These are phyloP conservation scores for Butorides virescens DNA, from an alignment of 2,113 vertebrate genomes.

Conservation along the genomic window DNA sequence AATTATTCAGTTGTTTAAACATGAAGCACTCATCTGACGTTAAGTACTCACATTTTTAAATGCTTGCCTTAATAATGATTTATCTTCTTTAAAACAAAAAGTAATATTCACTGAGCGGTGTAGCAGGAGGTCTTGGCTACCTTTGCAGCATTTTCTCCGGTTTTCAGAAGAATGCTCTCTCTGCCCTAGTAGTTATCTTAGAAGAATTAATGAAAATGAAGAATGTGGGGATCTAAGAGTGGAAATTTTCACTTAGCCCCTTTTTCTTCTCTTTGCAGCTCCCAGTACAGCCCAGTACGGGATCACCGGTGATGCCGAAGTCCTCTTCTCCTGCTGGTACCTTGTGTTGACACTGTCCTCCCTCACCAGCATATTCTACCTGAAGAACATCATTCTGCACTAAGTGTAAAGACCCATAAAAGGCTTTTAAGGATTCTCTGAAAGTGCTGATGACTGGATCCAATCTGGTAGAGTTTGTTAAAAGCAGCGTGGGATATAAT, in stretches of 20 bases:
- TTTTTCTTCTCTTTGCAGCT: constrained; percentile 82
- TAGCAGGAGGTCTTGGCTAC: not conserved
- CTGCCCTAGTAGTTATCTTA: not conserved
- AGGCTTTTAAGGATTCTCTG: constrained; percentile 91
- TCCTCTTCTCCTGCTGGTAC: constrained; percentile 91
- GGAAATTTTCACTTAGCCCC: not conserved
- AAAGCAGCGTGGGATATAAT: constrained; percentile 89
- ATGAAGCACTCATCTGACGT: not conserved
- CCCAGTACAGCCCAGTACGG: constrained; percentile 96
- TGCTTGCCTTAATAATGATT: not conserved
- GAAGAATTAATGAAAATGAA: not conserved
- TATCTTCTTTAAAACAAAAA: not conserved
- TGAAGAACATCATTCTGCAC: constrained; percentile 86
- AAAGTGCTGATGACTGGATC: constrained; percentile 90
- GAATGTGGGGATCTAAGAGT: not conserved
- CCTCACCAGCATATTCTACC: constrained; percentile 93
- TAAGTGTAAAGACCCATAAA: constrained; percentile 88
- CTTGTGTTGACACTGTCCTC: constrained; percentile 92
- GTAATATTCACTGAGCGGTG: accelerated
- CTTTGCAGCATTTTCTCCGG: accelerated
- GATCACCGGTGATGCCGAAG: constrained; percentile 86
- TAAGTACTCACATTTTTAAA: not conserved
- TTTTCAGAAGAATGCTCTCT: not conserved
- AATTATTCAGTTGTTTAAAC: not conserved
- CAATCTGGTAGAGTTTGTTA: constrained; percentile 92